Evolutionary conservation across 2,888 invertebrate genomes (phyloP).

Genomic region (Drosophila atripex): DNA sequence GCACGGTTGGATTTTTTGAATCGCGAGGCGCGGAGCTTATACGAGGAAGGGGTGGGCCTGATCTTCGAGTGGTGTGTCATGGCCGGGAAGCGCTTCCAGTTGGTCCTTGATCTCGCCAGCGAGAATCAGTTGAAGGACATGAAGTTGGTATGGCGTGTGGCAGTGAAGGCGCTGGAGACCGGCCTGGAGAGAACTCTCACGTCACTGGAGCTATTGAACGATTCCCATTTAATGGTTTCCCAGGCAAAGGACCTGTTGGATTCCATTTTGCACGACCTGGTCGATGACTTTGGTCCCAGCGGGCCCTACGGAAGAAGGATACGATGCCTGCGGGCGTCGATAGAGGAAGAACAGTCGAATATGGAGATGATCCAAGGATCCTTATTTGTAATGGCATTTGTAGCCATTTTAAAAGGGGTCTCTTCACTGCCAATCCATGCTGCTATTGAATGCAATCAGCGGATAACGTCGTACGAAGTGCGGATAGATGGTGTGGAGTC

Average conservation of each 20-base stretch:
- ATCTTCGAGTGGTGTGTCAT: neutral
- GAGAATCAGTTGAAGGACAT: no score
- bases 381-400: neutral
- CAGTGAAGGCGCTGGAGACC: neutral
- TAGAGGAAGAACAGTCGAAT: neutral
- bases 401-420: no score
- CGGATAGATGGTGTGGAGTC: neutral
- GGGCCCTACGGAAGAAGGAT: neutral
- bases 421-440: neutral
- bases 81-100: neutral
- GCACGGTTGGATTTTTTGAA: neutral
- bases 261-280: neutral
- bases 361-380: rapidly evolving
- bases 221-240: neutral
- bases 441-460: neutral
- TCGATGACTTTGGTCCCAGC: neutral
- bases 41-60: neutral
- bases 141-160: neutral
- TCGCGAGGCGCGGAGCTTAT: neutral
- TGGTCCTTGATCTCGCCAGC: neutral
- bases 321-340: neutral
- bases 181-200: neutral
- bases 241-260: neutral
- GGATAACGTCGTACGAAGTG: neutral
- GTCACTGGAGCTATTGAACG: neutral